Percentiles rank a stretch among this genome's conserved stretches.
These are phyloP conservation scores for Caenorhabditis remanei DNA, from an alignment of 1,140 invertebrate genomes.

Conservation along the genomic window DNA sequence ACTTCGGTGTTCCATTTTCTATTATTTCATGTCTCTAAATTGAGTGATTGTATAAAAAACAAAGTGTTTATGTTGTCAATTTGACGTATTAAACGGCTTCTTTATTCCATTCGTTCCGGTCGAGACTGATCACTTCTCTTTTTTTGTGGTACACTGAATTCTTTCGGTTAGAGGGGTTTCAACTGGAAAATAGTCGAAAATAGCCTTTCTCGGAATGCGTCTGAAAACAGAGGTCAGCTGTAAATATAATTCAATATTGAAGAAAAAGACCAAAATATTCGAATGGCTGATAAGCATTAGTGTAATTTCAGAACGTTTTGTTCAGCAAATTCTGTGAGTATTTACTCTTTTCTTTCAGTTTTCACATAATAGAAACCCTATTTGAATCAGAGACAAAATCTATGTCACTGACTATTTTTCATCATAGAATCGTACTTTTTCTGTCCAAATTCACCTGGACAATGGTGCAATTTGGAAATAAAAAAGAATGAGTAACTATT, in stretches of 20 bases:
- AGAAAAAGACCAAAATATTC: neutral
- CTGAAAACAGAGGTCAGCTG: neutral
- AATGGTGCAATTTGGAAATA: neutral
- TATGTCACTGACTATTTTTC: neutral
- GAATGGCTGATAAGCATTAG: no score
- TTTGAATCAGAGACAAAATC: neutral
- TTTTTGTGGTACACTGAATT: no score
- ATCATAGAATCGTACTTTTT: neutral
- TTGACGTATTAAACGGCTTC: conserved; percentile 52
- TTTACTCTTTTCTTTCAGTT: no score
- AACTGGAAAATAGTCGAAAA: neutral
- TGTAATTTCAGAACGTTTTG: no score
- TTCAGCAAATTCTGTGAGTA: no score
- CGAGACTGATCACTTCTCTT: neutral
- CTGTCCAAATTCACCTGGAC: neutral
- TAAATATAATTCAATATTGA: neutral
- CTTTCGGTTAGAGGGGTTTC: neutral
- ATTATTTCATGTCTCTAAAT: neutral
- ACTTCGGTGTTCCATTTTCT: neutral
- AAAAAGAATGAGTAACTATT: neutral
- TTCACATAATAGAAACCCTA: neutral
- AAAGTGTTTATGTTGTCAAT: conserved; percentile 51
- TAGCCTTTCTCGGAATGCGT: neutral
- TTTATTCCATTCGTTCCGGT: neutral
- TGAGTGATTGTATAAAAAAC: conserved; percentile 26